Evolutionary conservation across 2,888 invertebrate genomes (phyloP).

Genomic region (Leptarthrus brevirostris): DNA sequence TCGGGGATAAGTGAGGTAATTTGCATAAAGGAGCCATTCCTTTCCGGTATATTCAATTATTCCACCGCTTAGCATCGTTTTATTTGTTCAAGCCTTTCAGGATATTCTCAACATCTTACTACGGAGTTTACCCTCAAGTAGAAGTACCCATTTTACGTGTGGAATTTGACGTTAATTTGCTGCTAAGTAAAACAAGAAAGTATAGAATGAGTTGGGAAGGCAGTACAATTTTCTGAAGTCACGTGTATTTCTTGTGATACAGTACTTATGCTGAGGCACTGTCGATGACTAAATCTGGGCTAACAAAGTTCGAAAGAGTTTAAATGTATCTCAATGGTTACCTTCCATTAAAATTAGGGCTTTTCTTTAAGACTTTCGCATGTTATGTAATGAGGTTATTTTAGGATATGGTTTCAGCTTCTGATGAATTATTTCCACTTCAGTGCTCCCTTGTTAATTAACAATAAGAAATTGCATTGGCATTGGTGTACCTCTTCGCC

Average conservation of each 20-base stretch:
- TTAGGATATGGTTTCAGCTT: no score
- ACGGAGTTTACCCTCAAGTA: background rate
- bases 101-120: constrained; percentile 36
- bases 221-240: background rate
- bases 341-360: no score
- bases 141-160: constrained; percentile 29
- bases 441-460: no score
- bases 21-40: constrained; percentile 46
- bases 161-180: constrained; percentile 44
- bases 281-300: constrained; percentile 1
- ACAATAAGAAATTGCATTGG: no score
- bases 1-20: constrained; percentile 32
- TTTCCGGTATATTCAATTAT: constrained; percentile 44
- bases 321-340: no score
- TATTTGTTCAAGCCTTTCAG: constrained; percentile 36
- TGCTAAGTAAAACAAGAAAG: constrained; percentile 44
- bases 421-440: no score
- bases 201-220: background rate
- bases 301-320: background rate
- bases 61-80: constrained; percentile 44
- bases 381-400: no score
- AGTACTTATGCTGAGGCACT: constrained; percentile 11
- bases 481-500: no score
- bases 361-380: no score
- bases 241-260: constrained; percentile 5